Evolutionary conservation across 2,113 vertebrate species (phyloP).

Genomic region (Nibea coibor): DNA sequence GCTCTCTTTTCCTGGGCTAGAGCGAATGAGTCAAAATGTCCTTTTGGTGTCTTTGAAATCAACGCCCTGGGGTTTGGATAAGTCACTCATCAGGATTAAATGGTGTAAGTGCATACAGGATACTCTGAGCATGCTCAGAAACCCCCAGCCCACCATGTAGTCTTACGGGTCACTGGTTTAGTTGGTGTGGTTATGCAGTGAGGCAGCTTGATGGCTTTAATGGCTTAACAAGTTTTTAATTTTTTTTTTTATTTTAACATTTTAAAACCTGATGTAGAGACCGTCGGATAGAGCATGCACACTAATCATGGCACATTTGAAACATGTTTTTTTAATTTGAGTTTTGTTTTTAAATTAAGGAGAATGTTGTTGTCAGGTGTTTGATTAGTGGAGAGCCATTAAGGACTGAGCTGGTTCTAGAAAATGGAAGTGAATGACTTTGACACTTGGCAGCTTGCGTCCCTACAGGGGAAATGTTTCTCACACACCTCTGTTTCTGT

Average conservation of each 20-base stretch:
- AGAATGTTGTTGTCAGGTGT: background rate
- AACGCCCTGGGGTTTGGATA: slow-evolving; percentile 46
- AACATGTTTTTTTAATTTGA: background rate
- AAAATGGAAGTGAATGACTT: slow-evolving; percentile 30
- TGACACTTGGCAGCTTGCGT: slow-evolving; percentile 14
- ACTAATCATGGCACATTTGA: background rate
- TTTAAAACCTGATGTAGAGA: slow-evolving; percentile 1
- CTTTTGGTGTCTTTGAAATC: slow-evolving; percentile 74
- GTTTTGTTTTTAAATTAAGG: background rate
- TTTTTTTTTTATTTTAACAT: background rate
- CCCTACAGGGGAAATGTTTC: slow-evolving; percentile 21
- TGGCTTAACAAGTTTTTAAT: slow-evolving; percentile 16
- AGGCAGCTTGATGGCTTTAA: slow-evolving; percentile 44
- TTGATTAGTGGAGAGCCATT: background rate
- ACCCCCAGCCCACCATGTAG: slow-evolving; percentile 20
- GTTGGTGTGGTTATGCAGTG: slow-evolving; percentile 24
- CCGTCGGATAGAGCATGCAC: background rate
- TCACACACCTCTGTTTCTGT: slow-evolving; percentile 25
- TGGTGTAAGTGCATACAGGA: slow-evolving; percentile 44
- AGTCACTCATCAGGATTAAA: slow-evolving; percentile 65
- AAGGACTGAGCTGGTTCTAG: slow-evolving; percentile 6
- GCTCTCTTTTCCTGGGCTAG: slow-evolving; percentile 42
- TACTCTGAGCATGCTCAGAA: slow-evolving; percentile 59
- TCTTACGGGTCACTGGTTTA: slow-evolving; percentile 50
- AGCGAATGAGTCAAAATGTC: slow-evolving; percentile 85